A percentile compares a stretch with the other conserved stretches of the same genome.
Evolutionary conservation across 2,888 invertebrate genomes (phyloP).

Genomic region (Lepeophtheirus nordmannii): DNA sequence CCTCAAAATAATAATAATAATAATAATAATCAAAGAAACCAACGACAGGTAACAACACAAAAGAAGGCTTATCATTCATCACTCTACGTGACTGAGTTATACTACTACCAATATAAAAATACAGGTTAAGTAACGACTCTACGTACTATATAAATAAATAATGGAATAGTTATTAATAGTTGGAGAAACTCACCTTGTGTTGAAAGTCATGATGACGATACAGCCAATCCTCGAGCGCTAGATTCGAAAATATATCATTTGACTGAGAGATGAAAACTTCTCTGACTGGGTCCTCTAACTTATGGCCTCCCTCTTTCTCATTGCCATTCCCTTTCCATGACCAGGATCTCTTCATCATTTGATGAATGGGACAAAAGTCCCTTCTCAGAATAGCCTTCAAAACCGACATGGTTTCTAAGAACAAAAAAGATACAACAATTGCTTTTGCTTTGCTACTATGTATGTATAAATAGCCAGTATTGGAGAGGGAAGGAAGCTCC

Average conservation of each 20-base stretch:
- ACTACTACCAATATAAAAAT: too few relatives aligned
- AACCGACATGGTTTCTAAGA: neutral
- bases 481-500: too few relatives aligned
- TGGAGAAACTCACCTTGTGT: neutral
- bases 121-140: too few relatives aligned
- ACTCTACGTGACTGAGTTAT: too few relatives aligned
- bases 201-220: constrained; percentile 38
- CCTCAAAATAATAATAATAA: too few relatives aligned
- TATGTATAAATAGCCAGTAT: too few relatives aligned
- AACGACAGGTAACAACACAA: too few relatives aligned
- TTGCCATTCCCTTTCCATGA: neutral
- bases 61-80: too few relatives aligned
- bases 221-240: constrained; percentile 92
- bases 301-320: neutral
- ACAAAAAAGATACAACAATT: neutral
- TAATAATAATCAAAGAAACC: too few relatives aligned
- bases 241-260: constrained; percentile 72
- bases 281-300: constrained; percentile 38
- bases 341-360: neutral
- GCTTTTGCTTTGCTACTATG: neutral
- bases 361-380: neutral
- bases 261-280: constrained; percentile 84
- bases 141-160: too few relatives aligned
- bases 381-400: neutral
- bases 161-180: neutral